phyloP scores from a whole-genome alignment of 2,113 vertebrate genomes.

The Colius striatus region DNA sequence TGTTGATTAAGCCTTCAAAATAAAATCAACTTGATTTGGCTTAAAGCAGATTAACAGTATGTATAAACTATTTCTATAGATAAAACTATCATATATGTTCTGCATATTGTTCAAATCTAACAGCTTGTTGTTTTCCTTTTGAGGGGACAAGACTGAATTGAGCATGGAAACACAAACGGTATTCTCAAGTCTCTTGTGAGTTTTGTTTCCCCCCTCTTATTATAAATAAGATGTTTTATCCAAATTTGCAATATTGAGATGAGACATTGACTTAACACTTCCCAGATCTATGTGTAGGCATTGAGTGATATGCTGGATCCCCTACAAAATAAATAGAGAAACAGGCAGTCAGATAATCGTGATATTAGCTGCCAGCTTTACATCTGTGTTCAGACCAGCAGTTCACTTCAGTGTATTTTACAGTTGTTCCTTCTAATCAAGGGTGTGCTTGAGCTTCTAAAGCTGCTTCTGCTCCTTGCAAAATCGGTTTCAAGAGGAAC shows the following conservation, averaged over 20 bases:
- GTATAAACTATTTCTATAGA: not conserved
- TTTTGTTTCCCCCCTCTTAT: not conserved
- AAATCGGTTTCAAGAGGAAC: not conserved
- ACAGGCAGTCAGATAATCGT: not conserved
- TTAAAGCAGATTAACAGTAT: not conserved
- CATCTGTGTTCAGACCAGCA: not conserved
- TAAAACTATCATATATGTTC: not conserved
- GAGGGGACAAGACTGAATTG: not conserved
- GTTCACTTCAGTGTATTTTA: not conserved
- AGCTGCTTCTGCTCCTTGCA: not conserved
- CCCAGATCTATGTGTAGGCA: not conserved
- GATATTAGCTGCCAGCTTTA: not conserved
- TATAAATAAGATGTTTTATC: not conserved
- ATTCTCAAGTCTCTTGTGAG: rapidly evolving
- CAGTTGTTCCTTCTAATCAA: not conserved
- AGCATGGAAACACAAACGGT: not conserved
- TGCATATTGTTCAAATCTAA: not conserved
- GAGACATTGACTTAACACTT: not conserved
- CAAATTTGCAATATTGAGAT: not conserved
- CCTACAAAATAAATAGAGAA: not conserved
- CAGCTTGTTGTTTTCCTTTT: not conserved
- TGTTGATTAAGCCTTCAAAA: not conserved
- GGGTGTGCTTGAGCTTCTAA: not conserved
- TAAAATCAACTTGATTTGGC: not conserved
- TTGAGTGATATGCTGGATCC: not conserved